A percentile compares a stretch with the other conserved stretches of the same genome.
Evolutionary conservation across 2,888 invertebrate species (phyloP).

Genomic region (Masnerella sp.): DNA sequence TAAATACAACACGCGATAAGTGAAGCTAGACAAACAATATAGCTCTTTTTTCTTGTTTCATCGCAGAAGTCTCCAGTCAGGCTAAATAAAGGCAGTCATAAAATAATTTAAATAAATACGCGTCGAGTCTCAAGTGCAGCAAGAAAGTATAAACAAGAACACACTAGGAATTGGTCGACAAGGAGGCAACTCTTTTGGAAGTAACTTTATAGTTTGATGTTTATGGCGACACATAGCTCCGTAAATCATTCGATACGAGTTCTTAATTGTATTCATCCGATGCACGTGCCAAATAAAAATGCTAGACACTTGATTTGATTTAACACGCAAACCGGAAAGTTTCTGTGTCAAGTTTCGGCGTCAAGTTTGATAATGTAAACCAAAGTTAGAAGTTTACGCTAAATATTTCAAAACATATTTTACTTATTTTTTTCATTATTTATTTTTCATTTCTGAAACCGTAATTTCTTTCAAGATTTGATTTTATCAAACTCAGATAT

Average conservation of each 20-base stretch:
- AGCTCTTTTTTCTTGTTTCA: background rate
- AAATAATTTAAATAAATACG: constrained; percentile 43
- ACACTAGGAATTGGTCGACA: constrained; percentile 25
- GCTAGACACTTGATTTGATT: constrained; percentile 37
- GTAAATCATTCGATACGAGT: constrained; percentile 48
- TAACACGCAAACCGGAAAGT: constrained; percentile 13
- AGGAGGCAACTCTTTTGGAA: constrained; percentile 34
- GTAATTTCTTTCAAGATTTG: too few species aligned
- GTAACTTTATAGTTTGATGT: constrained; percentile 49
- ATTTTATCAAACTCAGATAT: too few species aligned
- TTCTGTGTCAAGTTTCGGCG: constrained; percentile 4
- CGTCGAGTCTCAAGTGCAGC: constrained; percentile 32
- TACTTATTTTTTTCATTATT: too few species aligned
- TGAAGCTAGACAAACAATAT: background rate
- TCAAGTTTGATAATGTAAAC: background rate
- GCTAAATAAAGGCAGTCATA: constrained; percentile 37
- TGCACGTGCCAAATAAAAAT: constrained; percentile 48
- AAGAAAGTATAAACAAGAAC: constrained; percentile 33
- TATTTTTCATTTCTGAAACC: too few species aligned
- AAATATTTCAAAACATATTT: too few species aligned
- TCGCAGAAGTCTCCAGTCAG: constrained; percentile 7
- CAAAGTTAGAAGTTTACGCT: background rate
- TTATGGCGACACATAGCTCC: constrained; percentile 38
- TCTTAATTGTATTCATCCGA: constrained; percentile 48
- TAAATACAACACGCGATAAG: too few species aligned